A percentile compares a stretch with the other conserved stretches of the same genome.
Conservation (phyloP, 2,113 vertebrate species). For the Stigmatopora argus region DNA sequence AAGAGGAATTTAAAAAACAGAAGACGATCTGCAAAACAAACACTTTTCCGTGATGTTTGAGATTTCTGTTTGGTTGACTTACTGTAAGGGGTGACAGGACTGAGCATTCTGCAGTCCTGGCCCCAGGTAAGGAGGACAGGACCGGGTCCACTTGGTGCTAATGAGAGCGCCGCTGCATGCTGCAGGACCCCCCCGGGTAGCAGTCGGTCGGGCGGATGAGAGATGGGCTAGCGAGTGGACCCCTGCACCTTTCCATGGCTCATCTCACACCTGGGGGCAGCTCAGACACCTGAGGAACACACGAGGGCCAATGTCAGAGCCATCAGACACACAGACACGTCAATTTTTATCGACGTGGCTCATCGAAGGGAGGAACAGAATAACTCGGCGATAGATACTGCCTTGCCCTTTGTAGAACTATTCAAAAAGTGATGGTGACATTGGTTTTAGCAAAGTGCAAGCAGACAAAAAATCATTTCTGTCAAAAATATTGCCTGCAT, state of each 20-base stretch:
- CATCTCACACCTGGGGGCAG: constrained; percentile 45
- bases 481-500: constrained; percentile 9
- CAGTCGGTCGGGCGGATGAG: constrained; percentile 19
- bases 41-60: background rate
- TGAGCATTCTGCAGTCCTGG: constrained; percentile 70
- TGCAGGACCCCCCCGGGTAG: constrained; percentile 32
- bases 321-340: background rate
- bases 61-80: constrained; percentile 22
- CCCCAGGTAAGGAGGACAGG: constrained; percentile 50
- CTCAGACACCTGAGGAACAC: constrained; percentile 44
- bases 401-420: background rate
- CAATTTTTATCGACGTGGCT: background rate
- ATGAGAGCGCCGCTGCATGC: constrained; percentile 51
- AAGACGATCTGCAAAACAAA: constrained; percentile 11
- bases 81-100: constrained; percentile 70
- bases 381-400: background rate
- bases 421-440: background rate
- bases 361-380: background rate
- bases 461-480: background rate
- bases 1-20: constrained; percentile 22
- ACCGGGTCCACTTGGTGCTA: constrained; percentile 55
- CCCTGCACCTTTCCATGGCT: constrained; percentile 53
- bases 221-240: constrained; percentile 40
- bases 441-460: background rate
- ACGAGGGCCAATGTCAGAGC: constrained; percentile 18